A percentile compares a stretch with the other conserved stretches of the same genome.
Evolutionary conservation across 2,888 invertebrate species (phyloP).

Genomic region (Eumacrocentrus americanus): DNA sequence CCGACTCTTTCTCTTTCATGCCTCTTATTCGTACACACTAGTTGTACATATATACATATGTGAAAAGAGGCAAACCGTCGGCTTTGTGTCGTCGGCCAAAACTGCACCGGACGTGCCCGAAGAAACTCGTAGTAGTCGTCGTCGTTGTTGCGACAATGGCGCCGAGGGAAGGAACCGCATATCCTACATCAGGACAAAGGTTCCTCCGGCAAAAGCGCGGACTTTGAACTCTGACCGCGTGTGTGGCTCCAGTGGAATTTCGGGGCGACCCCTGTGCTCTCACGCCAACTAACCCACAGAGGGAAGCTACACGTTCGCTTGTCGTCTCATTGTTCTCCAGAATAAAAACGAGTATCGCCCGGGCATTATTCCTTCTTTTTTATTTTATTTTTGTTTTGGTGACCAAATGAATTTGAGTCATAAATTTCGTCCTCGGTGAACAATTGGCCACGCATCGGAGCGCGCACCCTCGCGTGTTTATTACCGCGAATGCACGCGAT

Average conservation of each 20-base stretch:
- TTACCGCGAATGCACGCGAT: conserved; percentile 26
- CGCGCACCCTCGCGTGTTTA: conserved; percentile 24
- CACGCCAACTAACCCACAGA: background rate
- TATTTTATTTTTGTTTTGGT: conserved; percentile 5
- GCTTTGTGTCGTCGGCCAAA: background rate
- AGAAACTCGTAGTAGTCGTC: background rate
- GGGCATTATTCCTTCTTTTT: background rate
- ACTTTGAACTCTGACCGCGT: conserved; percentile 25
- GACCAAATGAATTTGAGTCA: conserved; percentile 20
- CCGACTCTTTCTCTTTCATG: no score
- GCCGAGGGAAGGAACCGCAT: background rate
- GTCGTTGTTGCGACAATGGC: background rate
- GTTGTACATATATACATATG: no score
- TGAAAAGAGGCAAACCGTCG: no score
- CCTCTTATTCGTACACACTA: no score
- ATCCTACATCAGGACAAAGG: background rate
- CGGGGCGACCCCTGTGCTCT: background rate
- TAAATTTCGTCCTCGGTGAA: conserved; percentile 22
- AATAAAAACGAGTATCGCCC: conserved; percentile 18
- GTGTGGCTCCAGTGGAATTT: conserved; percentile 22
- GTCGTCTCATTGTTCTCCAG: conserved; percentile 25
- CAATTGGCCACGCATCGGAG: conserved; percentile 24
- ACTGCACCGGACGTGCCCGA: background rate
- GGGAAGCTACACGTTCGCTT: conserved; percentile 9
- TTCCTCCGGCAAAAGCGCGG: background rate